Evolutionary conservation across 2,888 invertebrate species (phyloP).

Genomic region (Gastrophysa polygoni): DNA sequence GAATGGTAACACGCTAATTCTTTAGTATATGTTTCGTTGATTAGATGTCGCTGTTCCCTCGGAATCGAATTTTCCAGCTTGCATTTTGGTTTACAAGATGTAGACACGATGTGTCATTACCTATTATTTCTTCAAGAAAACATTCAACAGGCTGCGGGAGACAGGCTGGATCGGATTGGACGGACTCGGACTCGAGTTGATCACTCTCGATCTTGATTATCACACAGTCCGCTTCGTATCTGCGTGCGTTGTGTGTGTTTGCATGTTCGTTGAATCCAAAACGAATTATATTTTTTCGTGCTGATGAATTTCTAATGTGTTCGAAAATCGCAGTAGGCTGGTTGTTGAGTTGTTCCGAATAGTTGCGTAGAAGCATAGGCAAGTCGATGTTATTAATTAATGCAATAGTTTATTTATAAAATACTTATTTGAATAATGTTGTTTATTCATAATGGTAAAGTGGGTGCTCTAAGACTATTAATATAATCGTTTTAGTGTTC

Average conservation of each 20-base stretch:
- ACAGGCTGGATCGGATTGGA: conserved; percentile 6
- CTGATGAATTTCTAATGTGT: not conserved
- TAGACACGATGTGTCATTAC: conserved; percentile 10
- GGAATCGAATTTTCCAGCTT: not conserved
- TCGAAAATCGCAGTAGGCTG: not conserved
- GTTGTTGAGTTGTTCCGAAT: conserved; percentile 1
- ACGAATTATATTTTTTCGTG: conserved; percentile 7
- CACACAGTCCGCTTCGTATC: conserved; percentile 11
- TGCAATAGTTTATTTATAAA: not conserved
- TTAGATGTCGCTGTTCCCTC: not conserved
- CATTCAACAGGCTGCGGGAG: conserved; percentile 16
- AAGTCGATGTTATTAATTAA: not conserved
- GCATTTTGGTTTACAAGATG: not conserved
- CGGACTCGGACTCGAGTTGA: not conserved
- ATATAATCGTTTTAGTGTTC: conserved; percentile 7
- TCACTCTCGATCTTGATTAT: conserved; percentile 5
- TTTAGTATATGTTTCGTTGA: not conserved
- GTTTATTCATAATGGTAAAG: conserved; percentile 18
- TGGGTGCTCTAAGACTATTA: conserved; percentile 11
- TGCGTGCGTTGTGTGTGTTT: conserved; percentile 4
- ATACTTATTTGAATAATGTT: conserved; percentile 10
- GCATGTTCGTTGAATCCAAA: not conserved
- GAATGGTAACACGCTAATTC: no score
- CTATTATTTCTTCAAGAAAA: conserved; percentile 10
- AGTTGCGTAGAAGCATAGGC: not conserved